These are phyloP conservation scores for Mustela nigripes DNA, from an alignment of 2,113 vertebrate genomes.

Conservation along the genomic window DNA sequence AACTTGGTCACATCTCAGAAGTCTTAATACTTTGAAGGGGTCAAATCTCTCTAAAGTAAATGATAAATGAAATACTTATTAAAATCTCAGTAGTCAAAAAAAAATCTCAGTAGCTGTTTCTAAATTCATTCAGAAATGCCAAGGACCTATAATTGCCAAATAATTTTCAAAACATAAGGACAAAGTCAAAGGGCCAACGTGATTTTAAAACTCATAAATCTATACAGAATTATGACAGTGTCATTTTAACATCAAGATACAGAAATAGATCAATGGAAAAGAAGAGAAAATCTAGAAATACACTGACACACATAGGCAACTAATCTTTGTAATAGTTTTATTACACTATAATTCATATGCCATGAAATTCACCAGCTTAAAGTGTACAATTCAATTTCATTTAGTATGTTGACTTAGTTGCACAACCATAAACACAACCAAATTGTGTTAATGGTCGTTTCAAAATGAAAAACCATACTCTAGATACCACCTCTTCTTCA, in stretches of 20 bases:
- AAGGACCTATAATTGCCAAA: background rate
- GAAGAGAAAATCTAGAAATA: background rate
- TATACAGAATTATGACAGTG: background rate
- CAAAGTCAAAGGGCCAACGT: background rate
- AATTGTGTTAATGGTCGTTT: background rate
- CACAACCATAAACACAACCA: background rate
- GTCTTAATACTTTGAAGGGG: background rate
- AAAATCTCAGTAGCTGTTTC: background rate
- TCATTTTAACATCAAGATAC: background rate
- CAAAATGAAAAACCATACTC: background rate
- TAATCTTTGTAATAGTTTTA: background rate
- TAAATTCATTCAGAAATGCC: background rate
- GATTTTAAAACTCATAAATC: background rate
- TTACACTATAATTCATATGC: background rate
- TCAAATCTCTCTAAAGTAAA: background rate
- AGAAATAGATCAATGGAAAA: background rate
- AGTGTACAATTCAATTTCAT: background rate
- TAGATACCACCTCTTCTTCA: background rate
- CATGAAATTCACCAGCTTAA: background rate
- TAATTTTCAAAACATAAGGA: background rate
- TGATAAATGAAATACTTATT: background rate
- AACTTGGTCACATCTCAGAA: background rate
- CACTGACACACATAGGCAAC: background rate
- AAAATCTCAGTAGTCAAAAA: background rate
- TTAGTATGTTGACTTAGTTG: background rate